Percentiles rank a stretch among this genome's conserved stretches.
Evolutionary conservation across 2,888 invertebrate species (phyloP).

Genomic region (Dendrolimus pini): DNA sequence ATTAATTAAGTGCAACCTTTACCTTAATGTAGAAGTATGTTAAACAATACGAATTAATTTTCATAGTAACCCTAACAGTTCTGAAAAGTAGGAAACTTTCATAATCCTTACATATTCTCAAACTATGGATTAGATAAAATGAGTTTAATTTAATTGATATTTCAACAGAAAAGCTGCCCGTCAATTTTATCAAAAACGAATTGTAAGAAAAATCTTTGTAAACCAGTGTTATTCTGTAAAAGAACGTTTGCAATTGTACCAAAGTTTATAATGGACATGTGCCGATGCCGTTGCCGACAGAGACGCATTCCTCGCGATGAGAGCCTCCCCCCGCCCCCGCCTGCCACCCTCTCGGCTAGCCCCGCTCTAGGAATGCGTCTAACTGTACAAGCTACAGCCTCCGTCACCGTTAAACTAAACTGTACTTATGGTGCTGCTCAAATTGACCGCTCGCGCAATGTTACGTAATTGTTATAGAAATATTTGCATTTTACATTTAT

Average conservation of each 20-base stretch:
- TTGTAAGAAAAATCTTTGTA: no score
- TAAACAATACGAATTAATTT: no score
- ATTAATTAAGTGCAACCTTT: no score
- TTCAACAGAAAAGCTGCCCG: no score
- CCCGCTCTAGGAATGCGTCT: slow-evolving; percentile 63
- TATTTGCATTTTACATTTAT: neutral
- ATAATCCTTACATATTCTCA: no score
- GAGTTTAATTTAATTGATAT: no score
- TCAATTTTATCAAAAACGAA: no score
- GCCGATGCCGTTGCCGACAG: slow-evolving; percentile 17
- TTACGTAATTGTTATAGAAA: slow-evolving; percentile 1
- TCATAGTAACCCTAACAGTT: no score
- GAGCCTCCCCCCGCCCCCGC: slow-evolving; percentile 32
- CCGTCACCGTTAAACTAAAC: slow-evolving; percentile 59
- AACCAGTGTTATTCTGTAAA: no score
- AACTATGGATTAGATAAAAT: no score
- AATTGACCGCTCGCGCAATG: slow-evolving; percentile 6
- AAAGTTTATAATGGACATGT: slow-evolving; percentile 26
- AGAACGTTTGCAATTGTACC: slow-evolving; percentile 5
- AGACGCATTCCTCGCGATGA: slow-evolving; percentile 30
- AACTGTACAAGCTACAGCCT: slow-evolving; percentile 60
- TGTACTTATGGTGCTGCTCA: slow-evolving; percentile 39
- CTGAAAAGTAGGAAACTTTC: no score
- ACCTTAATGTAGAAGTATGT: no score
- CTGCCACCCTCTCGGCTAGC: slow-evolving; percentile 35